A percentile compares a stretch with the other conserved stretches of the same genome.
Conservation (phyloP, 2,113 vertebrate genomes). For the Corythornis cristatus region DNA sequence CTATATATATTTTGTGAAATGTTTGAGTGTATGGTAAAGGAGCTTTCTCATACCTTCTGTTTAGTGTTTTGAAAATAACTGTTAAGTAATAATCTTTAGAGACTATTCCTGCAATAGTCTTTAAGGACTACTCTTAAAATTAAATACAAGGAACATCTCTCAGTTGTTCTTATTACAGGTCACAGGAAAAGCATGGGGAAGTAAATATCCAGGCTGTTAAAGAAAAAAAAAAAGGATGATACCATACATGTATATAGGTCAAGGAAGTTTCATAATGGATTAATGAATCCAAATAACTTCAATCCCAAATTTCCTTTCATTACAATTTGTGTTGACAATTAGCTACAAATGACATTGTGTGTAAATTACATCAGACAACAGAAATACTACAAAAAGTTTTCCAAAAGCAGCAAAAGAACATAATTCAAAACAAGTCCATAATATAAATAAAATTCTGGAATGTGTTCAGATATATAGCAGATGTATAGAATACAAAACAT, state of each 20-base stretch:
- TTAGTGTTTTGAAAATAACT: neutral
- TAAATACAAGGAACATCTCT: neutral
- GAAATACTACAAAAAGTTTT: neutral
- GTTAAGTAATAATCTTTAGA: neutral
- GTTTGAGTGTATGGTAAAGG: neutral
- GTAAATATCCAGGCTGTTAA: neutral
- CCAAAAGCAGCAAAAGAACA: conserved; percentile 18
- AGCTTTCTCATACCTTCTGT: neutral
- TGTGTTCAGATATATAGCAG: conserved; percentile 36
- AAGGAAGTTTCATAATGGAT: neutral
- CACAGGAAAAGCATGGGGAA: neutral
- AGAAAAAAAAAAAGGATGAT: neutral
- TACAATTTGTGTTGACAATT: neutral
- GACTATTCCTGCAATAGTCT: neutral
- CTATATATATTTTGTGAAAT: neutral
- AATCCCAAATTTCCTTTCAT: neutral
- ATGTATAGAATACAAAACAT: conserved; percentile 37
- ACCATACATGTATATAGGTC: neutral
- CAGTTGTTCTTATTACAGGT: neutral
- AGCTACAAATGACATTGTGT: neutral
- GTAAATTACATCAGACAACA: neutral
- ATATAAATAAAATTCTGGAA: conserved; percentile 51
- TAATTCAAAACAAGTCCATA: conserved; percentile 21
- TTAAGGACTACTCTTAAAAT: neutral
- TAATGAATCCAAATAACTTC: neutral